Evolutionary conservation across 2,113 vertebrate genomes (phyloP), one percentile per base, ranked within the genome.

Genomic region (Microcebus jonahi): DNA sequence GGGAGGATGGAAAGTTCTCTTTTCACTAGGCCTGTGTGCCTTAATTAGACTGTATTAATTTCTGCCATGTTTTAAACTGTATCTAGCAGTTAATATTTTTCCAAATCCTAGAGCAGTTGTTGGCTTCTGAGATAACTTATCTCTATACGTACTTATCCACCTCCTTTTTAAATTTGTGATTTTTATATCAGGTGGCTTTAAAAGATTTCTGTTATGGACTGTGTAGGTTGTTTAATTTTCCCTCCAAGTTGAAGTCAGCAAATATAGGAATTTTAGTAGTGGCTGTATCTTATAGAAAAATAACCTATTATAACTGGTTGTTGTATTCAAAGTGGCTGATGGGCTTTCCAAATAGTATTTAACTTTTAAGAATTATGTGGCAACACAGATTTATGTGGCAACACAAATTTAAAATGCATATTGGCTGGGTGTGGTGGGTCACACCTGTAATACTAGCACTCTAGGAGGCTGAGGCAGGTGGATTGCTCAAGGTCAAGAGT

Each of bases 351-450:
- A 88, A 95, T 61, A 87, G 21, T 17, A 25, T 96, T 96, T 92
- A 87, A 67, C 76, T 96, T 90, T 96, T 89, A 94, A 90, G 71
- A 77, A 57, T 50, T 83, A 61, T 73, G 59, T 85, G 63, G 31
- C 31, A 3, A 92, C 53, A 79, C 55, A 88, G 75, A 82, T 94
- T 95, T 87, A 87, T 91, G n/a, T n/a, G n/a, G n/a, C n/a, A n/a
- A n/a, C n/a, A n/a, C n/a, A 93, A 93, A 87, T 82, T 92, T 93
- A 81, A 93, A 95, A 95, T 93, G 39, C 34, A 70, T 67, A 75
- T 92, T 1, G 8, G 45, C 45, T 45, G 45, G 45, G 45, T 45
- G 45, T 45, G 45, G 45, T 45, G 45, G 7, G 7, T 45, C 45
- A 45, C 45, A 45, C 45, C 45, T 45, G 45, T 45, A 45, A 45